Evolutionary conservation across 2,797 vertebrate genomes (phyloP).

Genomic region (Protonibea diacanthus): DNA sequence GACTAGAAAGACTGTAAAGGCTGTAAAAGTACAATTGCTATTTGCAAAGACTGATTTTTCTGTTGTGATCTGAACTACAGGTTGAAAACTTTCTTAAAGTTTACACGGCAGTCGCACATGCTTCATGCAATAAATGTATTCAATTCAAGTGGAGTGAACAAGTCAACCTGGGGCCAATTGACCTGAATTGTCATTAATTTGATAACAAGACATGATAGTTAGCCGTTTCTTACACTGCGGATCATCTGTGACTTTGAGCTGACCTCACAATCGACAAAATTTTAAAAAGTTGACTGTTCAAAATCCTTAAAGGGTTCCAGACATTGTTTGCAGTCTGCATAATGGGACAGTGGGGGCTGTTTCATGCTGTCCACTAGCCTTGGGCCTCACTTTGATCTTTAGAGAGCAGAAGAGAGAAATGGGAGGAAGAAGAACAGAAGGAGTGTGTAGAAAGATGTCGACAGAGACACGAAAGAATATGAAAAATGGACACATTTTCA

Average conservation of each 20-base stretch:
- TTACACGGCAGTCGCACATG: background rate
- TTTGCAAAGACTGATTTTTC: background rate
- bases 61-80: background rate
- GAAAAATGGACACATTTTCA: constrained; percentile 2
- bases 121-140: background rate
- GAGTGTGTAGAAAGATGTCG: background rate
- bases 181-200: background rate
- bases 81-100: background rate
- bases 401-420: constrained; percentile 24
- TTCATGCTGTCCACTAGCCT: constrained; percentile 65
- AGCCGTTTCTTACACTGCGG: background rate
- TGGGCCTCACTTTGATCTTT: constrained; percentile 74
- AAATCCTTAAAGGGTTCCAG: constrained; percentile 49
- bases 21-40: too few species aligned
- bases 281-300: constrained; percentile 7
- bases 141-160: background rate
- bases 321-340: constrained; percentile 24
- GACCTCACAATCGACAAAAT: background rate
- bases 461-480: constrained; percentile 10
- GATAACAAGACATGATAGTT: constrained; percentile 2
- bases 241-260: background rate
- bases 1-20: too few species aligned
- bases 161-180: background rate
- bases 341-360: constrained; percentile 46
- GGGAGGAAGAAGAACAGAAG: background rate